Conservation (phyloP, 2,888 invertebrate genomes). For the Athalia rosae region DNA sequence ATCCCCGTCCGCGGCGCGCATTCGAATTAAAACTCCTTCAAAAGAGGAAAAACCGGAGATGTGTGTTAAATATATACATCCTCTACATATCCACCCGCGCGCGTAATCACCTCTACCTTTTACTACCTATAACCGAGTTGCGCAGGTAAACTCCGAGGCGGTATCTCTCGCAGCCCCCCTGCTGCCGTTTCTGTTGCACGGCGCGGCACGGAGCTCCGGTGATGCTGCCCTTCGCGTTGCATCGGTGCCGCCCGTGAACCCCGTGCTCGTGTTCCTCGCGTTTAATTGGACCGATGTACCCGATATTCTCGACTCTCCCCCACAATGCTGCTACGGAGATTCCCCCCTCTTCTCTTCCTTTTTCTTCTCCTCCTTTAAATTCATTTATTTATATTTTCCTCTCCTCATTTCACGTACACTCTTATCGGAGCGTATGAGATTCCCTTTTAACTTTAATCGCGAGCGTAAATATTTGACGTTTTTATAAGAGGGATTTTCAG, state of each 20-base stretch:
- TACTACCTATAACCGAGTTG: not conserved
- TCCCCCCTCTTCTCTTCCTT: constrained; percentile 41
- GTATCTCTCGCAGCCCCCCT: not conserved
- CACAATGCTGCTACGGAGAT: not conserved
- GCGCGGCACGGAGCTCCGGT: too few relatives aligned
- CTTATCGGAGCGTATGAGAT: constrained; percentile 37
- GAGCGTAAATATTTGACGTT: not conserved
- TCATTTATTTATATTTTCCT: constrained; percentile 15
- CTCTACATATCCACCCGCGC: too few relatives aligned
- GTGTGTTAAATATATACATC: too few relatives aligned
- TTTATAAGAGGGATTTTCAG: not conserved
- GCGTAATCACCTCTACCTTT: not conserved
- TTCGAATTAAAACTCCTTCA: not conserved
- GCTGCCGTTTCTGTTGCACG: not conserved
- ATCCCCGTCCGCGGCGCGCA: not conserved
- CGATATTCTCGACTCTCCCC: constrained; percentile 28
- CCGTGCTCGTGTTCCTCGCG: constrained; percentile 37
- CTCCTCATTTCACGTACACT: constrained; percentile 35
- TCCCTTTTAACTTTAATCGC: too few relatives aligned
- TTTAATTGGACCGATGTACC: constrained; percentile 38
- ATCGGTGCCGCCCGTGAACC: constrained; percentile 35
- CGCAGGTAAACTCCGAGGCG: constrained; percentile 15
- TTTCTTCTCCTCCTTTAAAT: constrained; percentile 14
- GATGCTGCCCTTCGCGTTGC: not conserved
- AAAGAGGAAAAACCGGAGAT: too few relatives aligned